A percentile compares a stretch with the other conserved stretches of the same genome.
Evolutionary conservation across 2,888 invertebrate genomes (phyloP).

Genomic region (Lochmaea capreae): DNA sequence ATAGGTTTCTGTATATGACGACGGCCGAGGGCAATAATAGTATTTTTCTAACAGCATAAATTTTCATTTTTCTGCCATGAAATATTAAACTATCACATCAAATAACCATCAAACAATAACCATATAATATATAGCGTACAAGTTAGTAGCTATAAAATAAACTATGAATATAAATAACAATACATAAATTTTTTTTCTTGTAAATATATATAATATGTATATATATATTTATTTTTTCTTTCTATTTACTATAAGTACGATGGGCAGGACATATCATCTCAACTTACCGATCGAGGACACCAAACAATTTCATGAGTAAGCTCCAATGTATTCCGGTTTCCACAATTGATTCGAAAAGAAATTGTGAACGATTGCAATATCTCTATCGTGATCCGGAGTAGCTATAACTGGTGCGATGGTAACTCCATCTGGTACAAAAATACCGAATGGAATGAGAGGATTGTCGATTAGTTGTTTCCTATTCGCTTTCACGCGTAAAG

Average conservation of each 20-base stretch:
- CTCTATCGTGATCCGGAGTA: constrained; percentile 66
- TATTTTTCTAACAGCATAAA: constrained; percentile 4
- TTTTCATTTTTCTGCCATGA: constrained; percentile 2
- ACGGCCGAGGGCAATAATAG: constrained; percentile 19
- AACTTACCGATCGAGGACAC: constrained; percentile 27
- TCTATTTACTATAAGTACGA: constrained; percentile 54
- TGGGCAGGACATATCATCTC: constrained; percentile 42
- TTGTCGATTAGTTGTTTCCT: constrained; percentile 57
- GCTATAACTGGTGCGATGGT: constrained; percentile 65
- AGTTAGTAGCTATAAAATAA: constrained; percentile 61
- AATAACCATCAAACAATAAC: constrained; percentile 36
- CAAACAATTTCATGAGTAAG: constrained; percentile 61
- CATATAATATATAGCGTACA: constrained; percentile 26
- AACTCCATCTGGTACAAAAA: constrained; percentile 65
- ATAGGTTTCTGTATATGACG: constrained; percentile 1
- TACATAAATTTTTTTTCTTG: constrained; percentile 62
- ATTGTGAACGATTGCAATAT: constrained; percentile 68
- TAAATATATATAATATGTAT: constrained; percentile 37
- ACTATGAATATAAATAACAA: constrained; percentile 66
- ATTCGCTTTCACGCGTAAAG: constrained; percentile 35
- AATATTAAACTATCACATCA: constrained; percentile 31
- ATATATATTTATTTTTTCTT: constrained; percentile 43
- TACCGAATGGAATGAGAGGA: constrained; percentile 64
- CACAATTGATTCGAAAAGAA: constrained; percentile 70
- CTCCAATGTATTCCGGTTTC: constrained; percentile 69